Base-by-base conservation (phyloP, 2,113 vertebrate genomes). In the Tachuris rubrigastra region DNA sequence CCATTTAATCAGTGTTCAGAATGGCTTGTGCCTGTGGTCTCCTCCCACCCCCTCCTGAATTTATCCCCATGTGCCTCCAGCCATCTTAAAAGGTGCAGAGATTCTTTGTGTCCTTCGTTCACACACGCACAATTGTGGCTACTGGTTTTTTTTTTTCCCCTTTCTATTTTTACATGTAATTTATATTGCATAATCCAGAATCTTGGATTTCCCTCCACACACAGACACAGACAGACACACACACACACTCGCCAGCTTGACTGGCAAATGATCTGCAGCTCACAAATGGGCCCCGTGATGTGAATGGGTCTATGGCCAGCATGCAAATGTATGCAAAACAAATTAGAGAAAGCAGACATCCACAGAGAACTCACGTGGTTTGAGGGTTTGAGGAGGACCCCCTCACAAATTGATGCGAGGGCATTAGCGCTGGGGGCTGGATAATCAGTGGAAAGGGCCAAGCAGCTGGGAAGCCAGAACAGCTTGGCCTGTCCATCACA, bases 51-150 rank as follows among this genome's bases (percentile, higher is more conserved):
- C 75, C 90, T 91, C 83, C 88, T 47, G 88, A 90, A 95, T 97
- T 92, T 89, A 90, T 92, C 85, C 73, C 83, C 95, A 56, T 91
- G 87, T 90, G 95, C 93, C 87, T 97, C 84, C 92, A 88, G 79
- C 90, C 62, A 0, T 75, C 92, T 95, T 77, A 89, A 87, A 89
- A 95, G 93, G 94, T 95, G 81, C 92, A 85, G 74, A 52, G 73
- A 85, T 84, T 96, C 93, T 95, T 97, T 97, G 95, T 97, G 93
- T 76, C 90, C 85, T 94, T 95, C 96, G 90, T 90, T 94, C 90
- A 95, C 44, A 33, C 55, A 9, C 8, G 6, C 71, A 83, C 91
- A 89, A 90, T 85, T 83, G 86, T 14, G 50, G 87, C 89, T 71
- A 24, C 68, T 79, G 83, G 63, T 25, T 46, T 52, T 52, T 37